These are phyloP conservation scores for Condylura cristata DNA, from an alignment of 2,113 vertebrate genomes.

Conservation along the genomic window DNA sequence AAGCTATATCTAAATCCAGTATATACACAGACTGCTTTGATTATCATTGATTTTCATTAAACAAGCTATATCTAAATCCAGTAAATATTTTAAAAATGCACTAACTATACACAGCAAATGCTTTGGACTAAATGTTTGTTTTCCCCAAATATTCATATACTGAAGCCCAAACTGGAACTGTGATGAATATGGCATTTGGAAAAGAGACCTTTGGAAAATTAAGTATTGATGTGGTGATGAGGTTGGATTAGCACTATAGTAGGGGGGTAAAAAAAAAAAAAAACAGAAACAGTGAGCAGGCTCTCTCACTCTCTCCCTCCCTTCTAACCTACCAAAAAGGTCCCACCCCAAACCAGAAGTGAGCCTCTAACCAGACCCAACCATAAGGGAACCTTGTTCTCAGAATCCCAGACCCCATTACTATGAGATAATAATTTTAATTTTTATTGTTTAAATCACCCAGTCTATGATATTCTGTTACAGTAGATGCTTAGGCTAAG, in stretches of 20 bases:
- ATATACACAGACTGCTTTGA: background rate
- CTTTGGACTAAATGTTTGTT: background rate
- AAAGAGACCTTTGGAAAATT: background rate
- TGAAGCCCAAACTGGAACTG: background rate
- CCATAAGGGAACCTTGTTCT: background rate
- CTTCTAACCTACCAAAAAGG: background rate
- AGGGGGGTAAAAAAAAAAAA: background rate
- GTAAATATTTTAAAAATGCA: background rate
- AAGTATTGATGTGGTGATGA: background rate
- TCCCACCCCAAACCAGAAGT: background rate
- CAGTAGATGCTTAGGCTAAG: background rate
- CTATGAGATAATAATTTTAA: background rate
- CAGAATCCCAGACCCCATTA: background rate
- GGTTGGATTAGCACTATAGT: background rate
- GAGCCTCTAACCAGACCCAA: too few relatives aligned
- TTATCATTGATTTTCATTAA: background rate
- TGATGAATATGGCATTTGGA: background rate
- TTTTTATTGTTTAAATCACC: too few relatives aligned
- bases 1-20: constrained; percentile 4
- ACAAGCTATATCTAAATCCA: background rate
- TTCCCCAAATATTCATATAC: background rate
- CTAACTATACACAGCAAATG: background rate
- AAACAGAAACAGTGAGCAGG: background rate
- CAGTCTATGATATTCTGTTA: background rate
- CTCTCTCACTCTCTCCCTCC: too few relatives aligned